Evolutionary conservation across 2,888 invertebrate species (phyloP).

Genomic region (Neoaliturus tenellus): DNA sequence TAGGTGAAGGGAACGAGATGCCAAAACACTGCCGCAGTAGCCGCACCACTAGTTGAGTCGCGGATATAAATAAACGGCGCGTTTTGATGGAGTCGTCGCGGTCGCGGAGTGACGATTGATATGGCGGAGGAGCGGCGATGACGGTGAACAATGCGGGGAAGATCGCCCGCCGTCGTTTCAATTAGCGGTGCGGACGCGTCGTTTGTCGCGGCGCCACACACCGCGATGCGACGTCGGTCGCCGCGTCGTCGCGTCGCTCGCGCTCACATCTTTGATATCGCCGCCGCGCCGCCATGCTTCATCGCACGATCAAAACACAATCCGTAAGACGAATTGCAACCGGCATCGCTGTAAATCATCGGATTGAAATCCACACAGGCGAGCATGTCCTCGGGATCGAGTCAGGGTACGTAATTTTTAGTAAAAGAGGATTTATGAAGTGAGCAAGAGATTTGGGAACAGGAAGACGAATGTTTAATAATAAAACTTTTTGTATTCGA

Average conservation of each 20-base stretch:
- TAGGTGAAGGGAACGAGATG: too few species aligned
- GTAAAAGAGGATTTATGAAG: too few species aligned
- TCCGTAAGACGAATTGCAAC: too few species aligned
- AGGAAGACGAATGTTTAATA: too few species aligned
- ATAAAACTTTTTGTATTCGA: too few species aligned
- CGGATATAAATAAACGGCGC: not conserved
- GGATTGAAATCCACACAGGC: too few species aligned
- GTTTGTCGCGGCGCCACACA: slow-evolving; percentile 29
- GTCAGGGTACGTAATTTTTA: too few species aligned
- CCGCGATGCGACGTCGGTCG: not conserved
- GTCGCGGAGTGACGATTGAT: not conserved
- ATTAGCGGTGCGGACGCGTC: slow-evolving; percentile 30
- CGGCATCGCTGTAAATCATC: too few species aligned
- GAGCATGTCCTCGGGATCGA: too few species aligned
- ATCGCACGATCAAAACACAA: not conserved
- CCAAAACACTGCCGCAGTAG: too few species aligned
- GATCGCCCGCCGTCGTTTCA: not conserved
- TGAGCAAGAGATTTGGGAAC: too few species aligned
- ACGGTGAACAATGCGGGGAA: slow-evolving; percentile 17
- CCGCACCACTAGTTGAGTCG: too few species aligned
- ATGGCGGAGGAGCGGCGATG: not conserved
- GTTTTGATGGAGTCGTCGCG: not conserved
- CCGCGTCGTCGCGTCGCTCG: not conserved
- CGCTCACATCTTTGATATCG: not conserved
- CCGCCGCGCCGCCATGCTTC: not conserved